Conservation (phyloP, 30 jellyfish, hydroid and myxozoan species). For the Turritopsis dohrnii region DNA sequence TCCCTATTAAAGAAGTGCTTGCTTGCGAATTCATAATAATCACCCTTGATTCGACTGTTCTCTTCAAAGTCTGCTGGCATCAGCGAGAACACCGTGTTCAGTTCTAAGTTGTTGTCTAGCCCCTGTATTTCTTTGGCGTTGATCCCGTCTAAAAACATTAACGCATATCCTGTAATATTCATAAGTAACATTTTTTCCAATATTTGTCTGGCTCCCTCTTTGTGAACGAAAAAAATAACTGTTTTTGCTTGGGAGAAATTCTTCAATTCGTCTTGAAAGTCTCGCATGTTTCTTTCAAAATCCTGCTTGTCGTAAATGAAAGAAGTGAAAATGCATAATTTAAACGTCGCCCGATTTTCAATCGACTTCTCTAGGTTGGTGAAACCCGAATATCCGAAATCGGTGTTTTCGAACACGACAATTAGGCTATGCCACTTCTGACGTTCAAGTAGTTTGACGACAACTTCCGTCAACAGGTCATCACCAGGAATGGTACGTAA, state of each 20-base stretch:
- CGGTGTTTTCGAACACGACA: conserved; percentile 52
- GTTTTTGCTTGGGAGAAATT: conserved; percentile 4
- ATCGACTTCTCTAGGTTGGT: conserved; percentile 8
- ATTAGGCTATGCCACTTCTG: conserved; percentile 32
- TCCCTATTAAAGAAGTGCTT: not conserved
- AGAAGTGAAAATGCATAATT: conserved; percentile 23
- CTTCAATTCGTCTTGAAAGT: conserved; percentile 16
- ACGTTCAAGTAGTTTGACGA: conserved; percentile 18
- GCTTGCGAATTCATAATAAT: not conserved
- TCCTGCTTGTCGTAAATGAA: not conserved
- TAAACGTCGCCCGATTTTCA: not conserved
- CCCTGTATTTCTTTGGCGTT: not conserved
- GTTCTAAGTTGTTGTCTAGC: not conserved
- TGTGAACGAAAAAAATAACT: conserved; percentile 34
- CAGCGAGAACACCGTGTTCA: not conserved
- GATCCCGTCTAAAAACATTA: conserved; percentile 38
- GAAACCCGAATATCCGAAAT: conserved; percentile 46
- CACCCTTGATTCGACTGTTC: not conserved
- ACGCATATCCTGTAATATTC: conserved; percentile 23
- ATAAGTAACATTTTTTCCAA: not conserved
- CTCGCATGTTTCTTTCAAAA: not conserved
- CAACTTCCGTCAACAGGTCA: conserved; percentile 23
- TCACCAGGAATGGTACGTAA: conserved; percentile 66
- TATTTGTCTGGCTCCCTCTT: conserved; percentile 12
- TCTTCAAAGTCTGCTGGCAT: not conserved